These are phyloP conservation scores for Corythaixoides concolor DNA, from an alignment of 2,113 vertebrate genomes.

Conservation along the genomic window DNA sequence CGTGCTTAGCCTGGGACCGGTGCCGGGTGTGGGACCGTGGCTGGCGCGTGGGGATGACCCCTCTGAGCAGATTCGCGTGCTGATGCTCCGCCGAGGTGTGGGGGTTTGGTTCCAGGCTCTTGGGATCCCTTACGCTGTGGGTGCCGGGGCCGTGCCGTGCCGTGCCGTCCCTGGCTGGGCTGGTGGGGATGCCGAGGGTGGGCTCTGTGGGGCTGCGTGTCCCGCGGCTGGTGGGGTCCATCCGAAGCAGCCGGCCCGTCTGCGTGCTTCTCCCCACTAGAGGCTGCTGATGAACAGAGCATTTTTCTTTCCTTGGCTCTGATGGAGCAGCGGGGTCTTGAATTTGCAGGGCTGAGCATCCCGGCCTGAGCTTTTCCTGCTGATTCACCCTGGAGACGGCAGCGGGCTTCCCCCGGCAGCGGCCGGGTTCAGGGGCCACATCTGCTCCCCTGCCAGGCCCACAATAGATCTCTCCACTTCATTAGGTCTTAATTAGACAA, in stretches of 20 bases:
- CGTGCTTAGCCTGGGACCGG: not conserved
- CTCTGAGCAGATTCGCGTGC: fast-evolving
- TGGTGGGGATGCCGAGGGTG: not conserved
- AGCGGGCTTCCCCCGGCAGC: not conserved
- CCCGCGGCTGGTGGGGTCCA: not conserved
- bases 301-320: not conserved
- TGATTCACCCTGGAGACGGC: constrained; percentile 31
- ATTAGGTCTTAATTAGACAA: constrained; percentile 9
- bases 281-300: constrained; percentile 50
- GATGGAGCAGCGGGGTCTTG: not conserved
- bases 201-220: not conserved
- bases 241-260: fast-evolving
- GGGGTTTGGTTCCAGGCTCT: fast-evolving
- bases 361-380: not conserved
- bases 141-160: no score
- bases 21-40: fast-evolving
- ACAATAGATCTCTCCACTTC: not conserved
- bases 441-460: not conserved
- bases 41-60: fast-evolving
- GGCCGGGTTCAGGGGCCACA: not conserved
- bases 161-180: not conserved
- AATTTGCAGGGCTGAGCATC: not conserved
- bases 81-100: fast-evolving
- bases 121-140: fast-evolving
- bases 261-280: constrained; percentile 27